Base-by-base conservation (phyloP, 2,888 invertebrate species). In the Pachycephus smyrnensis region DNA sequence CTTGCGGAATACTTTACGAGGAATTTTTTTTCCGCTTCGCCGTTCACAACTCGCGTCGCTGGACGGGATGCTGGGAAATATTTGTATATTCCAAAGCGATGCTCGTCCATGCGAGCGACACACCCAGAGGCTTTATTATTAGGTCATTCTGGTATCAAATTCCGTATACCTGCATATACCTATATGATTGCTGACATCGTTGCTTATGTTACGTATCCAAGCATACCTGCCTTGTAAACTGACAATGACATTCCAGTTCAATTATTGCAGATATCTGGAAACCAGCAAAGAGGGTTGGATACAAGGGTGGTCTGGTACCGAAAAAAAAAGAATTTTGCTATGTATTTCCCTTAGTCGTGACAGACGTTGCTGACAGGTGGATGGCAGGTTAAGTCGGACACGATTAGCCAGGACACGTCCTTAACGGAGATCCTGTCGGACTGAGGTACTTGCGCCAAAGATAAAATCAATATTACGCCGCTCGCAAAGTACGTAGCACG, bases 401-500 rank as follows among this genome's bases (percentile, higher is more conserved):
- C 23, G 55, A 55, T 55, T 55, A 55, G 55, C 23, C 55, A 55
- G 55, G 55, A 55, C 55, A 23, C 23, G 55, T 23, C 9, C 55
- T 55, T 55, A 55, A 23, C 55, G 55, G 23, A 55, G 55, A 55
- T 23, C 23, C 55, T 55, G 55, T 9, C 23, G 55, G 55, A 55
- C 79, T 76, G 78, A 74, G 78, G 68, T 81, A 80, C 80, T 80
- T 78, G 76, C 82, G 78, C 82, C 82, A 79, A 85, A 85, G 85
- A 84, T 82, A 84, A 85, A 84, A 85, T 84, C 84, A 82, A 84
- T 84, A 84, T 81, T 81, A 82, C 84, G 82, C 80, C 76, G 85
- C 81, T 81, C 82, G 71, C 30, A 75, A 80, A 84, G 83, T 82
- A 83, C 77, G 83, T 81, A 80, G 82, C 55, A 82, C 79, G 81